Conservation (phyloP, 2,113 vertebrate genomes). For the Nansenia antarctica region DNA sequence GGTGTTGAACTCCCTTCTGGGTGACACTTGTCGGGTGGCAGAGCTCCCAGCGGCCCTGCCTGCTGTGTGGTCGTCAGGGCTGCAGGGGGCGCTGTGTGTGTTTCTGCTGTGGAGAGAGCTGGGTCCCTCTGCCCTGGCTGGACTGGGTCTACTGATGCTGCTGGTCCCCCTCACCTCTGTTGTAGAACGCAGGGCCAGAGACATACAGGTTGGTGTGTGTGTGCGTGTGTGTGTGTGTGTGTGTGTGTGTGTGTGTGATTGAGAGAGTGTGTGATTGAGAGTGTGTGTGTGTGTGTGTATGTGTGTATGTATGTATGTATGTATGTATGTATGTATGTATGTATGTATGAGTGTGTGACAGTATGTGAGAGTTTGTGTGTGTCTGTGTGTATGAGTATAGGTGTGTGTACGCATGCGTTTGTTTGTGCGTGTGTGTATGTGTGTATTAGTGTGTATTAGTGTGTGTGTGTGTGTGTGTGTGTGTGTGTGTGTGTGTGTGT, state of each 20-base stretch:
- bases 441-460: constrained; percentile 37
- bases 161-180: constrained; percentile 60
- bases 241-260: background rate
- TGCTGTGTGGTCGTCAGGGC: constrained; percentile 66
- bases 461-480: background rate
- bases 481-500: background rate
- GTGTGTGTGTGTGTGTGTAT: background rate
- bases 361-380: too few species aligned
- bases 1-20: constrained; percentile 62
- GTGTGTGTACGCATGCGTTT: background rate
- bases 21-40: constrained; percentile 64
- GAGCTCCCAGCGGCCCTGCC: constrained; percentile 58
- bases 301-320: background rate
- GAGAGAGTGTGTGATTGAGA: too few species aligned
- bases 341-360: constrained; percentile 1
- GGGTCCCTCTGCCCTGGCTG: constrained; percentile 57
- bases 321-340: constrained; percentile 2
- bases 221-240: background rate
- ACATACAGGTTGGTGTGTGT: constrained; percentile 61
- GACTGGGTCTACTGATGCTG: constrained; percentile 59
- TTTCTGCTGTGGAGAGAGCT: constrained; percentile 69
- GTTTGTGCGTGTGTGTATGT: background rate
- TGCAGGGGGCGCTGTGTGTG: constrained; percentile 63
- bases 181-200: constrained; percentile 56
- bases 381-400: background rate